phyloP scores from a whole-genome alignment of 1,140 invertebrate species.

The Zaprionus capensis region DNA sequence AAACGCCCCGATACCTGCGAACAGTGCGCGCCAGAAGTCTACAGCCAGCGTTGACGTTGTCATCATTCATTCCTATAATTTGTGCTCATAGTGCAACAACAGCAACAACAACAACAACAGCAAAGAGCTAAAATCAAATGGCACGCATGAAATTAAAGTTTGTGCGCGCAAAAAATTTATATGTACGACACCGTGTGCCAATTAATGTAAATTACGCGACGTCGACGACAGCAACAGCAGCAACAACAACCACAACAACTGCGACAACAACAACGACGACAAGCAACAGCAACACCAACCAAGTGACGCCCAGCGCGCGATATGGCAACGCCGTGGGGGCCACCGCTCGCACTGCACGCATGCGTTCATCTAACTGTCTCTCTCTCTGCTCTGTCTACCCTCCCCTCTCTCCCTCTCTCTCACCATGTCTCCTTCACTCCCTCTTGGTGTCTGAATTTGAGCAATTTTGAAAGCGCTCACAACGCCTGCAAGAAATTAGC shows the following conservation, averaged over 20 bases:
- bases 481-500: conserved; percentile 78
- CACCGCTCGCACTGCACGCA: conserved; percentile 44
- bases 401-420: neutral
- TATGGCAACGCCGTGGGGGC: conserved; percentile 74
- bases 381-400: neutral
- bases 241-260: conserved; percentile 36
- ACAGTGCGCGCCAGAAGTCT: conserved; percentile 49
- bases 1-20: conserved; percentile 55
- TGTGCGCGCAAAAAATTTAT: conserved; percentile 78
- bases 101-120: conserved; percentile 18
- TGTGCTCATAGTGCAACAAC: conserved; percentile 54
- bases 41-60: conserved; percentile 34
- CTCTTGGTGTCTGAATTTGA: conserved; percentile 4
- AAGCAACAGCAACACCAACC: conserved; percentile 22
- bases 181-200: conserved; percentile 79
- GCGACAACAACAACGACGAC: conserved; percentile 38
- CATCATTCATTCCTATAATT: conserved; percentile 66
- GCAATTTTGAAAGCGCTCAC: conserved; percentile 72
- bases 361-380: conserved; percentile 37
- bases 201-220: conserved; percentile 80
- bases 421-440: neutral
- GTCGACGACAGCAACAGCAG: conserved; percentile 71
- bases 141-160: conserved; percentile 82
- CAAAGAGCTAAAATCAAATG: conserved; percentile 68
- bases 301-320: conserved; percentile 54